These are phyloP conservation scores for Platerodrilus igneus DNA, from an alignment of 2,888 invertebrate species.

Conservation along the genomic window DNA sequence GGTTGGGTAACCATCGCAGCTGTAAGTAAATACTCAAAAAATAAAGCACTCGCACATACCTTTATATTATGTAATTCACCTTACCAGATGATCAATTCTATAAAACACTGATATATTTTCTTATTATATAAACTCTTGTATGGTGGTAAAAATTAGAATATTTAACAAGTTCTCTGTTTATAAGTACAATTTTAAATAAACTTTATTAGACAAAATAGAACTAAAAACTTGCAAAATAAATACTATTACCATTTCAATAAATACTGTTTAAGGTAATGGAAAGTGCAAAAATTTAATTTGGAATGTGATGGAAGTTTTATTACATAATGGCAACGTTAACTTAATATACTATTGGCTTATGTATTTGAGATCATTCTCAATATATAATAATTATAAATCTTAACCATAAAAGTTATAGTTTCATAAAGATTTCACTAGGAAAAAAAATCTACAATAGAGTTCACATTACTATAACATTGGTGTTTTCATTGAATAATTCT, in stretches of 20 bases:
- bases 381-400: constrained; percentile 10
- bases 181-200: constrained; percentile 42
- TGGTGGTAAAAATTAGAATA: constrained; percentile 45
- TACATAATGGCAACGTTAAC: constrained; percentile 10
- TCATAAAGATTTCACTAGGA: no score
- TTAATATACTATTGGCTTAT: constrained; percentile 19
- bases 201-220: constrained; percentile 18
- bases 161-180: constrained; percentile 42
- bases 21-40: no score
- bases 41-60: no score
- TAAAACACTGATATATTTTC: constrained; percentile 43
- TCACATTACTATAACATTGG: constrained; percentile 11
- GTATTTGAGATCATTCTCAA: constrained; percentile 21
- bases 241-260: constrained; percentile 16
- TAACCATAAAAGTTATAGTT: constrained; percentile 17
- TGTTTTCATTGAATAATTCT: constrained; percentile 13
- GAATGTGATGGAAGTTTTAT: constrained; percentile 21
- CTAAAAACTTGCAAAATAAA: constrained; percentile 17
- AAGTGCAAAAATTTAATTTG: constrained; percentile 16
- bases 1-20: no score
- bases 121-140: constrained; percentile 46
- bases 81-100: constrained; percentile 43
- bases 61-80: constrained; percentile 33
- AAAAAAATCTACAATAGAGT: constrained; percentile 1
- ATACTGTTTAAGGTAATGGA: constrained; percentile 16